Conservation (phyloP, 2,888 invertebrate genomes). For the Netelia inedita region DNA sequence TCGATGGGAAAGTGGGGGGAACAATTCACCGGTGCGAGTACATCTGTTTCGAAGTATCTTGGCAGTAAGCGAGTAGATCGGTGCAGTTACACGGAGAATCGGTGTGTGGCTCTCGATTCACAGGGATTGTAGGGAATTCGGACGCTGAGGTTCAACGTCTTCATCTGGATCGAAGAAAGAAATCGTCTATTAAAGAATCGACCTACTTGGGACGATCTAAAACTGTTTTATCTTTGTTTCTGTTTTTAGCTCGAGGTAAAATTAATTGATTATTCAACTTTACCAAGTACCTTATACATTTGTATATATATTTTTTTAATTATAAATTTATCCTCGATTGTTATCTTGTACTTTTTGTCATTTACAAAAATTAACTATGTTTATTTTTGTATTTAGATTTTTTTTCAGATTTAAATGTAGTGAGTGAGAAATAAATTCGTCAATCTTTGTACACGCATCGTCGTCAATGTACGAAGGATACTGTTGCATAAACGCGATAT, state of each 20-base stretch:
- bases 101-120: conserved; percentile 31
- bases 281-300: no score
- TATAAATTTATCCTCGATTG: background rate
- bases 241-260: background rate
- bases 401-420: background rate
- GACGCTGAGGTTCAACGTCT: conserved; percentile 17
- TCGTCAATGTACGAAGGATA: conserved; percentile 31
- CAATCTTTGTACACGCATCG: background rate
- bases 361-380: background rate
- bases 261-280: background rate
- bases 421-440: background rate
- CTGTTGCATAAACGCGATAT: conserved; percentile 67
- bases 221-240: background rate
- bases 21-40: conserved; percentile 66
- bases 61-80: conserved; percentile 46
- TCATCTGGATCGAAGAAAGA: conserved; percentile 11
- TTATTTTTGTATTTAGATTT: background rate
- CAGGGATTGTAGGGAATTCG: conserved; percentile 35
- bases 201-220: background rate
- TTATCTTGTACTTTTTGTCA: background rate
- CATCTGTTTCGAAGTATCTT: conserved; percentile 66
- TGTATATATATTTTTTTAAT: background rate
- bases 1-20: conserved; percentile 51
- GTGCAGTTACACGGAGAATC: conserved; percentile 27
- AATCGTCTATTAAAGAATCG: background rate